Evolutionary conservation across 2,113 vertebrate genomes (phyloP).

Genomic region (Hemicordylus capensis): DNA sequence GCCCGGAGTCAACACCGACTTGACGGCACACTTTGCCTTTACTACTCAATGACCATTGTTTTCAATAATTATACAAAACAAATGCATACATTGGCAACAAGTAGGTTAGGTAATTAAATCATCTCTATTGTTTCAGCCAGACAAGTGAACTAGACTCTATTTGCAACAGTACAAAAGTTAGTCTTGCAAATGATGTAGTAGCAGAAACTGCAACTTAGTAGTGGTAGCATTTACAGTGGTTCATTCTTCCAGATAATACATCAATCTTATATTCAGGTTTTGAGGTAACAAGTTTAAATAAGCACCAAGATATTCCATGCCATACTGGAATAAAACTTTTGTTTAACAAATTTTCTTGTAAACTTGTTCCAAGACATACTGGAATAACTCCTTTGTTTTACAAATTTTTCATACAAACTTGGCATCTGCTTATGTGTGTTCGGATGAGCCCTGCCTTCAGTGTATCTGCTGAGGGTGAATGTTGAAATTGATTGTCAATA

Average conservation of each 20-base stretch:
- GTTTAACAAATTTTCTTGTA: conserved; percentile 86
- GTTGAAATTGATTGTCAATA: conserved; percentile 85
- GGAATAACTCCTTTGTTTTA: conserved; percentile 68
- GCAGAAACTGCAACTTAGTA: conserved; percentile 25
- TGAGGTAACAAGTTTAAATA: too few relatives aligned
- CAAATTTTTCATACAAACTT: conserved; percentile 99
- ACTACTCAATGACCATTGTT: background rate
- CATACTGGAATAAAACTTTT: conserved; percentile 33
- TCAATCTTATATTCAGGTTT: conserved; percentile 29
- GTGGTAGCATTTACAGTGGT: conserved; percentile 3
- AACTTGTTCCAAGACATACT: conserved; percentile 38
- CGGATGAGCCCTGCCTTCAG: conserved; percentile 95
- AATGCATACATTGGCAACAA: background rate
- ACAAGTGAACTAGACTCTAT: conserved; percentile 16
- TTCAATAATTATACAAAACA: background rate
- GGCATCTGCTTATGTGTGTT: conserved; percentile 95
- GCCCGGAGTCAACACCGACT: too few relatives aligned
- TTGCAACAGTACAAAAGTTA: conserved; percentile 43
- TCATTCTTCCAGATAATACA: conserved; percentile 37
- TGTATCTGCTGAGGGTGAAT: conserved; percentile 82
- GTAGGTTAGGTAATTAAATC: background rate
- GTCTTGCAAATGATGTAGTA: conserved; percentile 39
- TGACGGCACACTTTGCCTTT: too few relatives aligned
- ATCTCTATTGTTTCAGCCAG: conserved; percentile 40
- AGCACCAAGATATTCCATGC: too few relatives aligned